Conservation (phyloP, 1,140 invertebrate genomes). For the Drosophila seguyi region DNA sequence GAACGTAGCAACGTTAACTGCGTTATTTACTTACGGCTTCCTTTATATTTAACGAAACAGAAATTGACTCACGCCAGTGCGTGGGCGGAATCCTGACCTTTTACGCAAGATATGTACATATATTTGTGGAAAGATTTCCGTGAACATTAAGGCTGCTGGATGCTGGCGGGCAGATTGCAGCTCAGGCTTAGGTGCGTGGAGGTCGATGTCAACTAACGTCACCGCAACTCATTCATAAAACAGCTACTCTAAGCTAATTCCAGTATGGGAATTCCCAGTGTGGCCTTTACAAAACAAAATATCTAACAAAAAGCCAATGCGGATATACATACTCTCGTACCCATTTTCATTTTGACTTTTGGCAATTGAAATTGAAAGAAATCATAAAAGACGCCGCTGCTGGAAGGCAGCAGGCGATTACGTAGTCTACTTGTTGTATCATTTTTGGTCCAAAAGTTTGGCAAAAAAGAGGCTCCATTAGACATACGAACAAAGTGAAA, state of each 20-base stretch:
- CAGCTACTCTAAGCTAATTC: conserved; percentile 10
- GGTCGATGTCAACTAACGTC: conserved; percentile 15
- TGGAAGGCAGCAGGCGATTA: conserved; percentile 17
- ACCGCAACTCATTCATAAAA: conserved; percentile 42
- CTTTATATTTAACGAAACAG: conserved; percentile 1
- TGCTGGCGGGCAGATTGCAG: conserved; percentile 3
- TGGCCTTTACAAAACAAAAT: not conserved
- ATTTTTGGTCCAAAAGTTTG: conserved; percentile 18
- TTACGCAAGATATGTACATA: not conserved
- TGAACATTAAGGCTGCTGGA: conserved; percentile 8
- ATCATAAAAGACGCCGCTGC: conserved; percentile 27
- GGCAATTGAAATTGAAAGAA: conserved; percentile 37
- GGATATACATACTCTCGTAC: not conserved
- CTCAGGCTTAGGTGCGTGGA: not conserved
- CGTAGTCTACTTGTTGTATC: conserved; percentile 38
- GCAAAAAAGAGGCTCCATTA: conserved; percentile 28
- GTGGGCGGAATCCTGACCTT: conserved; percentile 33
- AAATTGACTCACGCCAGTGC: conserved; percentile 4
- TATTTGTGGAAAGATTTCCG: conserved; percentile 5
- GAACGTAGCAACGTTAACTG: conserved; percentile 3
- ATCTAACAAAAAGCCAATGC: not conserved
- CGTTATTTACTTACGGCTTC: conserved; percentile 10
- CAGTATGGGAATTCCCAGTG: conserved; percentile 26
- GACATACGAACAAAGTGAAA: conserved; percentile 47
- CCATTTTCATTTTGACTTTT: conserved; percentile 19